Evolutionary conservation across 1,140 invertebrate genomes (phyloP), one percentile per base, ranked within the genome.

Genomic region (Drosophila ficusphila): DNA sequence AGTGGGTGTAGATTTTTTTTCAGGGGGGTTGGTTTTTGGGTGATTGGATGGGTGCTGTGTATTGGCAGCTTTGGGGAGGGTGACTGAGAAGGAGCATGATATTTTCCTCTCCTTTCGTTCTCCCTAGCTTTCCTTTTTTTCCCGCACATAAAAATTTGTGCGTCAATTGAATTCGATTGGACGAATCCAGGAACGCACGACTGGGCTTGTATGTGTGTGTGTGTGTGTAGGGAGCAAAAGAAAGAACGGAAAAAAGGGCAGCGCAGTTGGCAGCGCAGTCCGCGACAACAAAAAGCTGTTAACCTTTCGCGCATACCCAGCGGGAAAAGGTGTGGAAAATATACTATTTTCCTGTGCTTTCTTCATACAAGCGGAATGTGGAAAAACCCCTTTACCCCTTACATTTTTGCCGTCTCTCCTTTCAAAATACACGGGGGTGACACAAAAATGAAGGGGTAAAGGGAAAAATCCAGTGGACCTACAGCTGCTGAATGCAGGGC

Each of bases 131-230:
- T 42, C 52, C 49, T 29, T 58, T 65, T 49, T 64, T 64, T 53
- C 29, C 29, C 47, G 70, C 60, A 83, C 78, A 88, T 89, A 89
- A 88, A 88, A 82, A 90, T 90, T 67, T 82, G 89, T 82, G 89
- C 78, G 89, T 90, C 89, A 90, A 90, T 90, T 90, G 89, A 89
- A 90, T 90, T 90, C 89, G 89, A 90, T 90, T 90, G 89, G 89
- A 69, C 82, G 73, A 85, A 71, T 48, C 69, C 48, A 64, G 68
- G 54, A 51, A 77, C 79, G 79, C 79, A 82, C 78, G 73, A 82
- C 57, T 47, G 78, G 62, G 42, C 44, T 53, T 38, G 38, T 60
- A 44, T 25, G 47, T 31, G 52, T 42, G 36, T 44, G 60, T 73
- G 58, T 60, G 72, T 62, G 73, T 70, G 78, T 76, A 86, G 81